Percentiles rank a stretch among this genome's conserved stretches.
These are phyloP conservation scores for Bubo bubo DNA, from an alignment of 2,113 vertebrate species.

Conservation along the genomic window DNA sequence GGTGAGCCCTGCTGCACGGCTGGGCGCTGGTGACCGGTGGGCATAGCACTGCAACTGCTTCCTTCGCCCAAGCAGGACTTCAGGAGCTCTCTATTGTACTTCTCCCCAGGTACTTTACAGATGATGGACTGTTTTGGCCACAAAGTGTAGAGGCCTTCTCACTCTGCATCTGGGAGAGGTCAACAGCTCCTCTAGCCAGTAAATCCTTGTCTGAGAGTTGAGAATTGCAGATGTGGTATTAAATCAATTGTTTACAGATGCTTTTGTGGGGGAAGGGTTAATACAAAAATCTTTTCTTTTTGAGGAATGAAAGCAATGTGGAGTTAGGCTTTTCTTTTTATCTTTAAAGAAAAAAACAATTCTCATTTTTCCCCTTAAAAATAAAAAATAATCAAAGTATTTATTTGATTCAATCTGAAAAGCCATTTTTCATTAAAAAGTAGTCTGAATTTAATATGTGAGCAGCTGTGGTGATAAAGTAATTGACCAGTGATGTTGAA, in stretches of 20 bases:
- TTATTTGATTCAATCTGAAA: not conserved
- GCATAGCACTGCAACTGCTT: not conserved
- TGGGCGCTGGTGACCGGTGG: fast-evolving
- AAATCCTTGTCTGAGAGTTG: not conserved
- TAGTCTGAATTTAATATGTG: not conserved
- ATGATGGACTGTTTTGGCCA: not conserved
- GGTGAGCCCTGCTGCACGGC: not conserved
- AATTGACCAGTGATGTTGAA: not conserved
- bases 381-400: not conserved
- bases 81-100: not conserved
- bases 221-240: not conserved
- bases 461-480: not conserved
- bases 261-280: not conserved
- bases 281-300: not conserved
- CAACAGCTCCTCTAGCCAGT: not conserved
- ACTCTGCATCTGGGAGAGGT: not conserved
- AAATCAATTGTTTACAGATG: not conserved
- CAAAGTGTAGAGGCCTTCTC: not conserved
- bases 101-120: not conserved
- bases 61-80: not conserved
- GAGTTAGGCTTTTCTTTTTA: not conserved
- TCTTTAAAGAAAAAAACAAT: not conserved
- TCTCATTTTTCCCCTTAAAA: not conserved
- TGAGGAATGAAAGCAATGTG: not conserved
- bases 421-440: not conserved